Base-by-base conservation (phyloP, 2,113 vertebrate species). In the Ceyx cyanopectus region DNA sequence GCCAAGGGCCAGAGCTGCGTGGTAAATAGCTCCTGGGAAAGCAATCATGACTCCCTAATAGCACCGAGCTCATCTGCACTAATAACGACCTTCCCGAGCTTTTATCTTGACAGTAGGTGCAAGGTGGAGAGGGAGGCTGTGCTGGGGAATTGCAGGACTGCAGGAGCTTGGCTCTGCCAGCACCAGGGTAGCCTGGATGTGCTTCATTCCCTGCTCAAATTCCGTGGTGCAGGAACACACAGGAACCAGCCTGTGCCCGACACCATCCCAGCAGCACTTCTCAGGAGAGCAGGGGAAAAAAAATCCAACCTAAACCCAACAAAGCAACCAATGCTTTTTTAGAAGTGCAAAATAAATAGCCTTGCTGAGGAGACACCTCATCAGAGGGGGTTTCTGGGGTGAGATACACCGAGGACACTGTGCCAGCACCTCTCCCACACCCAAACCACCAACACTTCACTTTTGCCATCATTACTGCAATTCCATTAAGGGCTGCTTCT, bases 331-430 rank as follows among this genome's bases (percentile, higher is more conserved):
- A 14, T 5, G 20, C 19, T 50, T 48, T 51, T 45, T 3, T 16
- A 40, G 18, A 48, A 21, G 19, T 14, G 60, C 29, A 3, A 11
- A 51, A 5, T 0, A 7, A n/a, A 2, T 0, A 10, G 26, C 1
- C 2, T 57, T 29, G 12, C 0, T 3, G 2, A 2, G 5, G 67
- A 37, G 61, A 2, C 1, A 12, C 10, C n/a, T 10, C 27, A 2
- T 6, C 43, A 2, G 1, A 2, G 17, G 6, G 81, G 48, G 2
- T 50, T 53, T n/a, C 6, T 34, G 53, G 80, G 91, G n/a, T 11
- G 6, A 20, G 90, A 40, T 2, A 6, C 6, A 0, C 11, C 0
- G 2, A 14, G 73, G 57, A 32, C 20, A 9, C 57, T 0, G 65
- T 6, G 66, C 65, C 72, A 61, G 87, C 45, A 11, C 68, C 53